These are phyloP conservation scores for Podarcis muralis DNA, from an alignment of 2,113 vertebrate genomes.

Conservation along the genomic window DNA sequence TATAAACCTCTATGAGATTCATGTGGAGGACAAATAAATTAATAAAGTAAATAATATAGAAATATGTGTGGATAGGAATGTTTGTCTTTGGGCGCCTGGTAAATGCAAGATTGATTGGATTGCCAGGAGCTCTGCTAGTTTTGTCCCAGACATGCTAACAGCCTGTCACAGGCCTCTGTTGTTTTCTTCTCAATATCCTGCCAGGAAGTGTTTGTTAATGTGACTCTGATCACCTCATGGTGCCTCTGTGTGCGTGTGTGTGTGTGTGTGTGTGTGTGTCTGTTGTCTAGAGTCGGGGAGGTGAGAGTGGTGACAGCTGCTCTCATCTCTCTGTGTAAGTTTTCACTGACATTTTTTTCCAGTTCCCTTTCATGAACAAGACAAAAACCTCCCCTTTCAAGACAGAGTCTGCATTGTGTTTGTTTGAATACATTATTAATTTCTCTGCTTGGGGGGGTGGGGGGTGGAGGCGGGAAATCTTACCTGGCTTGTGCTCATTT, in stretches of 20 bases:
- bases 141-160: not conserved
- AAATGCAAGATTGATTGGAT: not conserved
- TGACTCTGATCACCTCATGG: not conserved
- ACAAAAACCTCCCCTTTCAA: slow-evolving; percentile 23
- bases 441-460: not conserved
- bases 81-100: not conserved
- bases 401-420: not conserved
- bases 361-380: slow-evolving; percentile 57
- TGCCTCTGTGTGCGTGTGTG: not conserved
- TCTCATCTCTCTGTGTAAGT: slow-evolving; percentile 13
- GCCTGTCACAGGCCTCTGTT: not conserved
- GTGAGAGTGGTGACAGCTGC: slow-evolving; percentile 9
- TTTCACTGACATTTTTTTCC: slow-evolving; percentile 55
- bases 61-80: not conserved
- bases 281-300: not conserved
- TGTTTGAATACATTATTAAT: not conserved
- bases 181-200: slow-evolving; percentile 6
- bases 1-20: too few relatives aligned
- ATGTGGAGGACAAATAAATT: too few relatives aligned
- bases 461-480: not conserved
- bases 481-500: not conserved
- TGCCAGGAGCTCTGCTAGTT: not conserved
- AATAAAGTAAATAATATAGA: too few relatives aligned
- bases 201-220: not conserved
- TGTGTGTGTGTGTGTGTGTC: not conserved